Evolutionary conservation across 2,888 invertebrate genomes (phyloP).

Genomic region (Pocota personata): DNA sequence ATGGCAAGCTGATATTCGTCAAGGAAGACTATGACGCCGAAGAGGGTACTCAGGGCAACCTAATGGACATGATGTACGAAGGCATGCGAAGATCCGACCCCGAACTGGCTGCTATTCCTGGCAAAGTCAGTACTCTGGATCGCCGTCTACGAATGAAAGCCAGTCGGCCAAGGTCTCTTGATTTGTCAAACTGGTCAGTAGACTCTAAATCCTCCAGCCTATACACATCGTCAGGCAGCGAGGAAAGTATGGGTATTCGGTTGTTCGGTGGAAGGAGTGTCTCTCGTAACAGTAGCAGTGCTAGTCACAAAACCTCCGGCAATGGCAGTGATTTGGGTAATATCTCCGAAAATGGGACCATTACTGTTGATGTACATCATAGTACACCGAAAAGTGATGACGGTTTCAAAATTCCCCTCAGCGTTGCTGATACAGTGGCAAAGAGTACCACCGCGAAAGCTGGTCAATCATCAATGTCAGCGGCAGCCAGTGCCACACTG

Average conservation of each 20-base stretch:
- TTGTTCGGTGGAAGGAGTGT: constrained; percentile 85
- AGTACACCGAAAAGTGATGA: constrained; percentile 79
- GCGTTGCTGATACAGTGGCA: constrained; percentile 47
- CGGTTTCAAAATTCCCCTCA: constrained; percentile 76
- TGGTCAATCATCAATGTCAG: constrained; percentile 70
- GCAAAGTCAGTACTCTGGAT: constrained; percentile 92
- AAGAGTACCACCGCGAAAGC: constrained; percentile 55
- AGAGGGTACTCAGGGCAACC: constrained; percentile 87
- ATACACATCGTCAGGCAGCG: constrained; percentile 93
- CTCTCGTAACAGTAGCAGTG: constrained; percentile 90
- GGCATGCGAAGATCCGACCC: constrained; percentile 91
- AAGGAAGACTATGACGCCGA: constrained; percentile 89
- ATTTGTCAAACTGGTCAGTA: constrained; percentile 94
- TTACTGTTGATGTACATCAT: constrained; percentile 80
- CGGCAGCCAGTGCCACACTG: constrained; percentile 79
- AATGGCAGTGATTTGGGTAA: constrained; percentile 83
- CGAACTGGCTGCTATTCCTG: constrained; percentile 92
- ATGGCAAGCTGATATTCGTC: constrained; percentile 94
- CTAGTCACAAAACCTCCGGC: constrained; percentile 86
- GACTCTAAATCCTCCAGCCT: constrained; percentile 92
- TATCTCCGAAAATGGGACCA: constrained; percentile 84
- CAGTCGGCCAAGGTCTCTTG: constrained; percentile 91
- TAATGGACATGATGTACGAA: constrained; percentile 87
- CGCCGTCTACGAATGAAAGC: constrained; percentile 92
- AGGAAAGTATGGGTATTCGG: constrained; percentile 90